Evolutionary conservation across 2,113 vertebrate species (phyloP).

Genomic region (Anhinga rufa): DNA sequence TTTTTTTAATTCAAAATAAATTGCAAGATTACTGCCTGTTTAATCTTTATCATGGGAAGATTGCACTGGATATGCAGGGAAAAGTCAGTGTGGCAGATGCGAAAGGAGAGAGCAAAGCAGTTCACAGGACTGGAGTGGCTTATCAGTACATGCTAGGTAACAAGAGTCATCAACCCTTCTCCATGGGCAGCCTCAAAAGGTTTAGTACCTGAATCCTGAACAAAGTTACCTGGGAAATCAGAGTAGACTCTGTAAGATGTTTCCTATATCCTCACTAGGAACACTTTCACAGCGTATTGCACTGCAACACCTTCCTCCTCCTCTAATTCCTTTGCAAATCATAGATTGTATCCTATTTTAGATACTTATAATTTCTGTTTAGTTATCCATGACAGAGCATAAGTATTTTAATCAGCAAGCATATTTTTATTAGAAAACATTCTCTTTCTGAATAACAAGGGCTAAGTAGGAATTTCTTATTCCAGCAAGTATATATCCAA

Average conservation of each 20-base stretch:
- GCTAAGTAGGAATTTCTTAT: not conserved
- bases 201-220: not conserved
- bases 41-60: not conserved
- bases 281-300: not conserved
- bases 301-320: not conserved
- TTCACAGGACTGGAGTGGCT: not conserved
- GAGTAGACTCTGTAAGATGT: not conserved
- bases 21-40: not conserved
- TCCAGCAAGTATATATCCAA: not conserved
- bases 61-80: not conserved
- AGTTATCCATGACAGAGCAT: not conserved
- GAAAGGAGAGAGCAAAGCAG: not conserved
- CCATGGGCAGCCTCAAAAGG: not conserved
- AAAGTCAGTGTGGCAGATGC: not conserved
- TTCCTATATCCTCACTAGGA: not conserved
- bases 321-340: not conserved
- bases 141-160: not conserved
- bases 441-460: not conserved
- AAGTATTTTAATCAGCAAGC: not conserved
- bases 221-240: not conserved
- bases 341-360: not conserved
- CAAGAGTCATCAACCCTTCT: not conserved
- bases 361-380: not conserved
- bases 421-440: not conserved
- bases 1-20: not conserved